Evolutionary conservation across 2,113 vertebrate genomes (phyloP).

Genomic region (Melanocharis versteri): DNA sequence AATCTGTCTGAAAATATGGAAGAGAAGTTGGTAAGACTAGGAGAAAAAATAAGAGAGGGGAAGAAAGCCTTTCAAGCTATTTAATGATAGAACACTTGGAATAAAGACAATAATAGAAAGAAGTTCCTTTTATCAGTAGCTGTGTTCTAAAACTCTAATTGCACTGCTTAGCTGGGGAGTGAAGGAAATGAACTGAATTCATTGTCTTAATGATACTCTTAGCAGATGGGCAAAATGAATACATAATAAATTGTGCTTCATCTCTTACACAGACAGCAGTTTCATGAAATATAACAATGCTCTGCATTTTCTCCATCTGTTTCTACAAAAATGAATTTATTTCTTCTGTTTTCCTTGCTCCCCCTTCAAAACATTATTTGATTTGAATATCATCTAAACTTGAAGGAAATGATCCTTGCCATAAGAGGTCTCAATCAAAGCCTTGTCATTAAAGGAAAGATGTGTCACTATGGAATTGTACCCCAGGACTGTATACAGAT

Average conservation of each 20-base stretch:
- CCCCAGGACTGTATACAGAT: neutral
- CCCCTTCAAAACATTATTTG: conserved; percentile 26
- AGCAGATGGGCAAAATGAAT: conserved; percentile 62
- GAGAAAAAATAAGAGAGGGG: neutral
- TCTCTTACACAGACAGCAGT: conserved; percentile 58
- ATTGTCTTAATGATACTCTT: conserved; percentile 65
- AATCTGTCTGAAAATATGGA: neutral
- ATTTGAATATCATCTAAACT: neutral
- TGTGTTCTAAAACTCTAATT: conserved; percentile 31
- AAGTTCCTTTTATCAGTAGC: conserved; percentile 16
- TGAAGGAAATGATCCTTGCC: neutral
- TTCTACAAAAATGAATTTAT: conserved; percentile 58
- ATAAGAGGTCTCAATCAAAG: neutral
- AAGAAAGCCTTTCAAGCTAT: neutral
- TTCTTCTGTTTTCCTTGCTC: conserved; percentile 1
- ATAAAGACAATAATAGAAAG: neutral
- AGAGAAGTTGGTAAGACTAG: neutral
- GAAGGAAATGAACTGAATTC: conserved; percentile 47
- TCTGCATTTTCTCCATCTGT: conserved; percentile 67
- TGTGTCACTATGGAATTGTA: neutral
- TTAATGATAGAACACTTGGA: neutral
- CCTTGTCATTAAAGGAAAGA: neutral
- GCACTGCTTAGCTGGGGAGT: conserved; percentile 5
- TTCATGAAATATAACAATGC: conserved; percentile 49
- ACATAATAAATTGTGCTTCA: conserved; percentile 25